These are phyloP conservation scores for Battus philenor DNA, from an alignment of 1,140 invertebrate species.

Conservation along the genomic window DNA sequence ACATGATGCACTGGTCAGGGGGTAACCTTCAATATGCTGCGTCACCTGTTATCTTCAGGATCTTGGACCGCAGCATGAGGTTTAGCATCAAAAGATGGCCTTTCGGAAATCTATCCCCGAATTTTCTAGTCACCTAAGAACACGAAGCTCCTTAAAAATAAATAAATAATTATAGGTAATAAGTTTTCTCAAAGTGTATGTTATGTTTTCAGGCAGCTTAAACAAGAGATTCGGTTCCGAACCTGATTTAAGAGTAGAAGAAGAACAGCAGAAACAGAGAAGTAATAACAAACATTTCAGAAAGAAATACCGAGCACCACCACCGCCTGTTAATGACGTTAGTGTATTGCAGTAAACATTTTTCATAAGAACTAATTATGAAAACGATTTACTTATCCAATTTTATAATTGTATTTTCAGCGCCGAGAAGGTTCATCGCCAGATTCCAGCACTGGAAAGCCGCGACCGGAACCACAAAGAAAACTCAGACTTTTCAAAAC, in stretches of 20 bases:
- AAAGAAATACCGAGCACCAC: conserved; percentile 82
- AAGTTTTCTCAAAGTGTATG: no score
- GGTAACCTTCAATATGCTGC: no score
- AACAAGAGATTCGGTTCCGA: conserved; percentile 82
- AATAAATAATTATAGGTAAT: no score
- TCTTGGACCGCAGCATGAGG: no score
- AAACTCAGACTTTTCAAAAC: conserved; percentile 83
- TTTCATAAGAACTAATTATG: no score
- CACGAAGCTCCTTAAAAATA: no score
- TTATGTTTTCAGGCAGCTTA: conserved; percentile 48
- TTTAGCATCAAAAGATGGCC: no score
- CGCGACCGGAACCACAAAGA: conserved; percentile 73
- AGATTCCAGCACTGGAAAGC: conserved; percentile 74
- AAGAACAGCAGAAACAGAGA: conserved; percentile 53
- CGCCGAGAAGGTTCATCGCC: conserved; percentile 73
- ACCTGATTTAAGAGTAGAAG: conserved; percentile 79
- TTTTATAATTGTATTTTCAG: conserved; percentile 40
- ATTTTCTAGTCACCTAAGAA: no score
- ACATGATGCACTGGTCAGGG: no score
- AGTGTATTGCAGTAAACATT: no score
- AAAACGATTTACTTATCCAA: neutral
- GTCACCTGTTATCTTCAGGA: no score
- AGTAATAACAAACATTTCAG: conserved; percentile 72
- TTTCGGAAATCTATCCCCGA: no score
- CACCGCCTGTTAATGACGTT: conserved; percentile 68